These are phyloP conservation scores for Sminthurides bifidus DNA, from an alignment of 1,140 invertebrate species.

Conservation along the genomic window DNA sequence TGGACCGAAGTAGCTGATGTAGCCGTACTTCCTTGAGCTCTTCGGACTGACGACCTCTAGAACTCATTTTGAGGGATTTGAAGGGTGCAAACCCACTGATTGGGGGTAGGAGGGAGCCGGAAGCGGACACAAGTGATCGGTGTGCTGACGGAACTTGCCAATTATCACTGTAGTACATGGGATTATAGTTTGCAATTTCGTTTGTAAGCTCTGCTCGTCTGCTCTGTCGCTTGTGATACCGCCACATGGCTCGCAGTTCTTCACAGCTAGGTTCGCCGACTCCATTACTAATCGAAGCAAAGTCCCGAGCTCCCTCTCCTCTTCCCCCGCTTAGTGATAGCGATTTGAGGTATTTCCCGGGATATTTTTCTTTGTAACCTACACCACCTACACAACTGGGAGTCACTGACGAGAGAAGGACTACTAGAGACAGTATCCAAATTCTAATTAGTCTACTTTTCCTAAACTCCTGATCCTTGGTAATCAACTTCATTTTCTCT, in stretches of 20 bases:
- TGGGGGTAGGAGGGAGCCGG: neutral
- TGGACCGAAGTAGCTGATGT: neutral
- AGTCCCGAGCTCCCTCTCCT: neutral
- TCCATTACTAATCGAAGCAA: constrained; percentile 15
- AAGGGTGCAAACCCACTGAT: neutral
- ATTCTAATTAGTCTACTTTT: no score
- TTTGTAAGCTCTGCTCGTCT: constrained; percentile 69
- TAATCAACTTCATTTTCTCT: no score
- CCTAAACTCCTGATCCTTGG: no score
- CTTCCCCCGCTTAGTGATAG: neutral
- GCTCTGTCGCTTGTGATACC: constrained; percentile 76
- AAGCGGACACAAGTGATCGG: constrained; percentile 10
- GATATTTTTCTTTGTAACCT: neutral
- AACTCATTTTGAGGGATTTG: neutral
- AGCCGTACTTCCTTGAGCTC: constrained; percentile 11
- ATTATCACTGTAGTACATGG: no score
- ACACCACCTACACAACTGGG: neutral
- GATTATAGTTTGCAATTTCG: constrained; percentile 54
- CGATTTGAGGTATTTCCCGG: no score
- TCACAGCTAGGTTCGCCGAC: constrained; percentile 64
- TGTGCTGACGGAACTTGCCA: constrained; percentile 8
- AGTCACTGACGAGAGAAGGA: neutral
- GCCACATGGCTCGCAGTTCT: constrained; percentile 78
- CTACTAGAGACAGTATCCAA: neutral
- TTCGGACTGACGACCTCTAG: neutral